Conservation (phyloP, 2,888 invertebrate species). For the Erannis defoliaria region DNA sequence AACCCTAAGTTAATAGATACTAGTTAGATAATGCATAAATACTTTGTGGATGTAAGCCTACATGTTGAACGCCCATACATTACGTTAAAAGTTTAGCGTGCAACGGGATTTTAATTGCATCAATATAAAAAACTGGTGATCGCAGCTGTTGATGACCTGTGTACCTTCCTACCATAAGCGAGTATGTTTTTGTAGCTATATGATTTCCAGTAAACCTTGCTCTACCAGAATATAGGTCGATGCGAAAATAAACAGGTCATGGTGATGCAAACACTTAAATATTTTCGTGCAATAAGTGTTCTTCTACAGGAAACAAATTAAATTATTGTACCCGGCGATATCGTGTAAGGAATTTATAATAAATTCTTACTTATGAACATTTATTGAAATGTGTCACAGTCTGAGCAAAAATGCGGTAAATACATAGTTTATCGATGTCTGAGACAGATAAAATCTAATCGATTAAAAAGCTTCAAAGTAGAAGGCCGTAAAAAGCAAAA, state of each 20-base stretch:
- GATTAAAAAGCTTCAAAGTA: slow-evolving; percentile 20
- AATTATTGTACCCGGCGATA: neutral
- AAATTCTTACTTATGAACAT: neutral
- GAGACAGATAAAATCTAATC: slow-evolving; percentile 30
- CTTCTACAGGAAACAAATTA: neutral
- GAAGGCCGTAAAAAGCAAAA: slow-evolving; percentile 25
- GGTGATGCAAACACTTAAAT: slow-evolving; percentile 3
- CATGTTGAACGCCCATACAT: too few species aligned
- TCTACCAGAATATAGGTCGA: slow-evolving; percentile 2
- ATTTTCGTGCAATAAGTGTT: neutral
- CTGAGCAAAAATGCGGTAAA: neutral
- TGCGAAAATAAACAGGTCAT: slow-evolving; percentile 3
- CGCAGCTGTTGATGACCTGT: too few species aligned
- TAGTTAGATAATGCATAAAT: too few species aligned
- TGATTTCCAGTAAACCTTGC: neutral
- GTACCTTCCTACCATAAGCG: too few species aligned
- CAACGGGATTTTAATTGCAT: too few species aligned
- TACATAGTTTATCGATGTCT: slow-evolving; percentile 19
- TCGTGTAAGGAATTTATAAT: neutral
- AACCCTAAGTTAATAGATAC: too few species aligned
- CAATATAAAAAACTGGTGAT: too few species aligned
- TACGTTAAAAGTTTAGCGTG: too few species aligned
- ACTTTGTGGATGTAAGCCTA: too few species aligned
- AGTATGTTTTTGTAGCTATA: neutral
- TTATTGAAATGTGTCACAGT: neutral